phyloP scores from a whole-genome alignment of 2,797 vertebrate species.

The Pseudotriccus pelzelni region DNA sequence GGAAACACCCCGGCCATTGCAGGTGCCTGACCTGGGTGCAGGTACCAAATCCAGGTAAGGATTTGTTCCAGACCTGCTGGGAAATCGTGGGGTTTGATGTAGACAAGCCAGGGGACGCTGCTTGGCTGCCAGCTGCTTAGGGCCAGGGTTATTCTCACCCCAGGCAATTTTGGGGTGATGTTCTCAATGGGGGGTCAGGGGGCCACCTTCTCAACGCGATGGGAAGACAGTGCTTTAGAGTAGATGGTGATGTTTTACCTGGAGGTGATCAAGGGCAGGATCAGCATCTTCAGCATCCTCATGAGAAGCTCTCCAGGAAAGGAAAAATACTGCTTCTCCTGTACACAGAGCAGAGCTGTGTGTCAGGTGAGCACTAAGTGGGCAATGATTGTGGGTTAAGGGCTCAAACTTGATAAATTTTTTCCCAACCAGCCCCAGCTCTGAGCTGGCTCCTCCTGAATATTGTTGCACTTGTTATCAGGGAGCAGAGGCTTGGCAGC shows the following conservation, averaged over 20 bases:
- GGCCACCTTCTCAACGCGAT: accelerated
- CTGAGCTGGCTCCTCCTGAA: not conserved
- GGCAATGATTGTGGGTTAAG: accelerated
- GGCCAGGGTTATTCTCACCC: not conserved
- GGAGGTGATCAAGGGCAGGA: conserved; percentile 89
- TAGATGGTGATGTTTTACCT: conserved; percentile 73
- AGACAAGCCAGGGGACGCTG: not conserved
- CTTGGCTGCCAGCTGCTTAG: not conserved
- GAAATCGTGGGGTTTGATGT: not conserved
- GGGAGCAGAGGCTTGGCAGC: not conserved
- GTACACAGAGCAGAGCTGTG: not conserved
- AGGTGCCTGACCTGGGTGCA: not conserved
- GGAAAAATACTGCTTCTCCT: conserved; percentile 90
- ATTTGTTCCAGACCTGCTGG: not conserved
- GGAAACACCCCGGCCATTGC: not conserved
- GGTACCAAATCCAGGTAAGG: not conserved
- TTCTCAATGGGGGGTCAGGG: not conserved
- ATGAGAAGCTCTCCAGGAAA: conserved; percentile 90
- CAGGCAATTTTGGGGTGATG: not conserved
- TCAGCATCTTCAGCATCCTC: conserved; percentile 92
- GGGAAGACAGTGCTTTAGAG: not conserved
- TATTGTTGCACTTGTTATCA: accelerated
- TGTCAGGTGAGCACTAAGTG: not conserved
- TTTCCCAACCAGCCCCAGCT: not conserved
- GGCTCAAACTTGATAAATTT: not conserved